Base-by-base conservation (phyloP, 2,888 invertebrate species). In the Limnephilus marmoratus region DNA sequence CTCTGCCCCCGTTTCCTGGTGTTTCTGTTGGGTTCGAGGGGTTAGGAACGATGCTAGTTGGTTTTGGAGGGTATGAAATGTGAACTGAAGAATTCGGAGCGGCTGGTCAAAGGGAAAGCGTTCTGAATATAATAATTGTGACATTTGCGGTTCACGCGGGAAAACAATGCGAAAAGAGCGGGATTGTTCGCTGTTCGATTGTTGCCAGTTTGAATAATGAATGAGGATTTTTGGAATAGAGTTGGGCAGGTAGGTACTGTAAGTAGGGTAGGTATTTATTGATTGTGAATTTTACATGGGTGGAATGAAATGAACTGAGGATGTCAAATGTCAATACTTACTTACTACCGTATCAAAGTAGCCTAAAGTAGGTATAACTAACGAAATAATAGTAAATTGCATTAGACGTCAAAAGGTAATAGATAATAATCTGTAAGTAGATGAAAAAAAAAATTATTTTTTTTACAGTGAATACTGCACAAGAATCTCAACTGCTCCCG, bases 1-100 rank as follows among this genome's bases (percentile, higher is more conserved):
- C 92, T 93, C 86, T 89, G 80, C 88, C 88, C 88, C 88, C 88
- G 53, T 29, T 68, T 31, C 88, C 24, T 29, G 86, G n/a, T 18
- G 68, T 45, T 45, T 49, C 45, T 34, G 34, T 37, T n/a, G 11
- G 45, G 41, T 13, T 34, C 24, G 24, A 31, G 81, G 81, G 29
- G 81, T 85, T 29, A 3, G 68, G 68, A 7, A 68, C 68, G 5
- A 5, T 68, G 9, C 5, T 68, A 68, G 68, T 68, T 68, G 68
- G 68, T 68, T 68, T 68, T 68, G 7, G 68, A n/a, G 68, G 68
- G 68, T 68, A 68, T 68, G 24, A 68, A 68, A 68, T n/a, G 5
- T 68, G 24, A 24, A 68, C 24, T 7, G n/a, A 45, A n/a, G 68
- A 68, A 68, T 68, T 9, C 24, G 9, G 24, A 68, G 68, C 7